phyloP scores from a whole-genome alignment of 1,140 invertebrate genomes.

The Drosophila simulans region DNA sequence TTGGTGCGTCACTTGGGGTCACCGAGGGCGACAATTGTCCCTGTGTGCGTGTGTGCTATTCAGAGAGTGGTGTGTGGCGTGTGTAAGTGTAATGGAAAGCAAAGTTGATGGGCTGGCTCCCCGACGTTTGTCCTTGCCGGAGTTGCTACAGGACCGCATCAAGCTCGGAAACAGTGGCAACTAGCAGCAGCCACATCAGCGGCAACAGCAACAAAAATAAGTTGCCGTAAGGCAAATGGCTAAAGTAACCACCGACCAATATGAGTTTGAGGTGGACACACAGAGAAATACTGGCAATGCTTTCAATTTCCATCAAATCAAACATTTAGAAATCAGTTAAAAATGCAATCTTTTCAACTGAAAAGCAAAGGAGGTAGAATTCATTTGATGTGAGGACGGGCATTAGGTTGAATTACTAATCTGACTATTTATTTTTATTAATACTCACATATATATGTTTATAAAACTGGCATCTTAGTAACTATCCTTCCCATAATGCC shows the following conservation, averaged over 20 bases:
- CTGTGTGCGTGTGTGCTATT: conserved; percentile 26
- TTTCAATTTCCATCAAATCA: too few relatives aligned
- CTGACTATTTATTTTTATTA: too few relatives aligned
- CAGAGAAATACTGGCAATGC: not conserved
- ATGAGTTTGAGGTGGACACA: conserved; percentile 67
- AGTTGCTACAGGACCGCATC: conserved; percentile 64
- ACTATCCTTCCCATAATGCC: too few relatives aligned
- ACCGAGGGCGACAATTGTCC: conserved; percentile 76
- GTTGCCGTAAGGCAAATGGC: conserved; percentile 75
- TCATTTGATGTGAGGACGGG: too few relatives aligned
- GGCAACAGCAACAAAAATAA: conserved; percentile 32
- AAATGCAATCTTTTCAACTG: too few relatives aligned
- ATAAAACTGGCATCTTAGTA: too few relatives aligned
- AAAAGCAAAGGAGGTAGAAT: too few relatives aligned
- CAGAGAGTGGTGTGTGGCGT: conserved; percentile 59
- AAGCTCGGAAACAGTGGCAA: conserved; percentile 36
- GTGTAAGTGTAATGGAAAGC: conserved; percentile 81
- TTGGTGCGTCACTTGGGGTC: conserved; percentile 62
- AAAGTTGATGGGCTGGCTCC: conserved; percentile 68
- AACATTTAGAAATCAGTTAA: too few relatives aligned
- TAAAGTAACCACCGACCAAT: conserved; percentile 76
- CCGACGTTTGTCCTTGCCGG: conserved; percentile 46
- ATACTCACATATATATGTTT: too few relatives aligned
- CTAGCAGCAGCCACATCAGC: conserved; percentile 20
- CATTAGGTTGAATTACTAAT: too few relatives aligned